phyloP scores from a whole-genome alignment of 2,797 vertebrate species.

The Echiichthys vipera region DNA sequence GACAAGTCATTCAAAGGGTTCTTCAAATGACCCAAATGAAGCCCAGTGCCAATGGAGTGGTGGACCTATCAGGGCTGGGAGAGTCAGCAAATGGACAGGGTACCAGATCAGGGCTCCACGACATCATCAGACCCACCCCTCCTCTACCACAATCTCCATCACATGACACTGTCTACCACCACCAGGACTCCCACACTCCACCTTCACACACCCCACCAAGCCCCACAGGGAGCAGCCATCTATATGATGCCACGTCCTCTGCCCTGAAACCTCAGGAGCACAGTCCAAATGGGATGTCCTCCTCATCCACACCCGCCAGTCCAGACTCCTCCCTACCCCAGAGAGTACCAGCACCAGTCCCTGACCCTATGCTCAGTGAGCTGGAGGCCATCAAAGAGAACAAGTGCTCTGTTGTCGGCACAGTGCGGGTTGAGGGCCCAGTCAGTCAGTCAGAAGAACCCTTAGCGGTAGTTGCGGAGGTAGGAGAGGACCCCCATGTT shows the following conservation, averaged over 20 bases:
- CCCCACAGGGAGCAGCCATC: slow-evolving; percentile 57
- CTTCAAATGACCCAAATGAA: slow-evolving; percentile 88
- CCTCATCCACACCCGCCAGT: slow-evolving; percentile 72
- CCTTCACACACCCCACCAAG: slow-evolving; percentile 54
- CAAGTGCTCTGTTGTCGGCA: slow-evolving; percentile 85
- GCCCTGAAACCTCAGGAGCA: slow-evolving; percentile 79
- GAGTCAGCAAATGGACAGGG: slow-evolving; percentile 61
- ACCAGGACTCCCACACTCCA: slow-evolving; percentile 59
- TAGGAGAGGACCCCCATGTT: slow-evolving; percentile 77
- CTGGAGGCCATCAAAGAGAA: slow-evolving; percentile 94
- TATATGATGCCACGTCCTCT: slow-evolving; percentile 72
- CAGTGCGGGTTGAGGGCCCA: slow-evolving; percentile 80
- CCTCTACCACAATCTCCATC: slow-evolving; percentile 61
- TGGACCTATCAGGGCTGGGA: slow-evolving; percentile 84
- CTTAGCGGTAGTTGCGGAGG: slow-evolving; percentile 87
- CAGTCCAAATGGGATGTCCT: slow-evolving; percentile 69
- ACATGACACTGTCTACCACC: slow-evolving; percentile 67
- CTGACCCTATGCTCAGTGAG: slow-evolving; percentile 76
- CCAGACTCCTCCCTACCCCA: slow-evolving; percentile 79
- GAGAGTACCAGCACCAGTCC: slow-evolving; percentile 57
- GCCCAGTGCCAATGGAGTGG: slow-evolving; percentile 86
- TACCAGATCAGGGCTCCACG: slow-evolving; percentile 62
- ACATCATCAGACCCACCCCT: slow-evolving; percentile 65
- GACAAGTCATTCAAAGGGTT: slow-evolving; percentile 95
- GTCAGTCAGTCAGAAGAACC: slow-evolving; percentile 87